Base-by-base conservation (phyloP, 2,113 vertebrate species). In the Hippopotamus amphibius region DNA sequence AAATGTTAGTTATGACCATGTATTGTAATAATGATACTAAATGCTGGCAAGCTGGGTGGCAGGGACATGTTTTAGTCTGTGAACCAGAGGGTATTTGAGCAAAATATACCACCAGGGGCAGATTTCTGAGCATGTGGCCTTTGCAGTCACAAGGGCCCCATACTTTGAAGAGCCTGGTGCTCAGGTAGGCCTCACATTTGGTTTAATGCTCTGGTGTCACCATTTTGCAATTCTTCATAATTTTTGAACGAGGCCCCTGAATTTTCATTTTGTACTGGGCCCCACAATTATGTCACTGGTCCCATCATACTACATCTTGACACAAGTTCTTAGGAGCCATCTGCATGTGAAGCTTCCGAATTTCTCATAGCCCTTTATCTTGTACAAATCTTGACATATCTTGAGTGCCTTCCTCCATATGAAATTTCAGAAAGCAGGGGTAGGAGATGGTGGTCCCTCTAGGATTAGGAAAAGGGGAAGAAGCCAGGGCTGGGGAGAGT, bases 181-280 rank as follows among this genome's bases (percentile, higher is more conserved):
- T 66, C 8, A 89, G 30, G 79, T 94, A 46, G 53, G 15, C 15
- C 69, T 80, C 21, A 14, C 13, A 76, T 88, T 68, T 69, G 33
- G 33, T 48, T 90, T 84, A 90, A 43, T 88, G 48, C 7, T 76
- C 57, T 83, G 24, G 10, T 92, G 21, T 3, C 15, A n/a, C 53
- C 16, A 55, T 87, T 37, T 87, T 92, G 68, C 89, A 93, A 83
- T 82, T 83, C 59, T 68, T 68, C 55, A 12, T 59, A 46, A n/a
- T 22, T 77, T 95, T 82, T 85, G 17, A 93, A 91, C 15, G 81
- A 80, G 50, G 30, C 19, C 24, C 24, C 28, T 53, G 28, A 0
- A 48, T 68, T 90, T 95, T 84, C n/a, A 72, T 79, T 97, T 76
- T 88, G 43, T 69, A 91, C 30, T 50, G 43, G 74, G 61, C 13